Evolutionary conservation across 1,140 invertebrate genomes (phyloP), one percentile per base, ranked within the genome.

Genomic region (Philopotamus ludificatus): DNA sequence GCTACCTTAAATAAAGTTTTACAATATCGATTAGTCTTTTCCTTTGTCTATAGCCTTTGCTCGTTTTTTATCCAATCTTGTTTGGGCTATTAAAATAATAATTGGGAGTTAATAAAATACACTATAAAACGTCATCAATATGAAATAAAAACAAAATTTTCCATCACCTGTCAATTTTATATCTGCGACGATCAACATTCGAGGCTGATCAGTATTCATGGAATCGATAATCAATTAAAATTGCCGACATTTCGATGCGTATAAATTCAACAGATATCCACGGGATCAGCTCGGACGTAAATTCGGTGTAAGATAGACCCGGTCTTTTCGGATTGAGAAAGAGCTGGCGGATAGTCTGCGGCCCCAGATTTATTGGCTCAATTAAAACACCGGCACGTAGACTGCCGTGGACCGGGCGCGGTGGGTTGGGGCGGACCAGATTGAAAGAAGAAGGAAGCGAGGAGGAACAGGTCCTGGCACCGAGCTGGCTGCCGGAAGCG

Each of bases 351-450:
- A 57, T 57, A 18, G 54, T 57, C 54, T 57, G 16, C 20, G 57
- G 41, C 28, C 26, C 18, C 44, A 63, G 61, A 63, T 63, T 63
- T 63, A 63, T 63, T 63, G 50, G 61, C 50, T 63, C 61, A 63
- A 63, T 63, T 63, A 63, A 63, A 63, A 50, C 50, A 47, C 16
- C 50, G 51, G 61, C 61, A 63, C 61, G 61, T 63, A 63, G 41
- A 50, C 12, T 22, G 23, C 26, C 28, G 16, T 4, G 23, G n/a
- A n/a, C 10, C 18, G 53, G 28, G 22, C 51, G 25, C 21, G 15
- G 57, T 42, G 34, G 25, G 57, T 47, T 9, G 16, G n/a, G 42
- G 44, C n/a, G n/a, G n/a, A n/a, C n/a, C n/a, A n/a, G n/a, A n/a
- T n/a, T n/a, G n/a, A n/a, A 20, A 15, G 15, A 47, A 16, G 28